phyloP scores from a whole-genome alignment of 2,888 invertebrate genomes.

The Phragmatobia fuliginosa region DNA sequence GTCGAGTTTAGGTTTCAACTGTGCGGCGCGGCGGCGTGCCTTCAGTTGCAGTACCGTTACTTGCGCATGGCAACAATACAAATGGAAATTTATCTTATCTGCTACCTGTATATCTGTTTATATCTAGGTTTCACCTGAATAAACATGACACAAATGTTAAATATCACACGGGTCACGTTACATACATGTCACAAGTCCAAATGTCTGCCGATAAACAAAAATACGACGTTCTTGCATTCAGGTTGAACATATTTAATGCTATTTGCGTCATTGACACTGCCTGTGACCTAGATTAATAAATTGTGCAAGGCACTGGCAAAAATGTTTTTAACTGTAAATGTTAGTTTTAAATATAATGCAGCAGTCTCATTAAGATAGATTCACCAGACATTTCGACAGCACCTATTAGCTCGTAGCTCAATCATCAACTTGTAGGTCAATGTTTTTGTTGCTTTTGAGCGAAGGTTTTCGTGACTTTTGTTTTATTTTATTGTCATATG shows the following conservation, averaged over 20 bases:
- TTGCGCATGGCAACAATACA: constrained; percentile 51
- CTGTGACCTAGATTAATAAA: constrained; percentile 40
- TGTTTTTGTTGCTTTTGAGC: constrained; percentile 62
- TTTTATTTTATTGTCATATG: constrained; percentile 39
- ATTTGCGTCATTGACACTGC: constrained; percentile 39
- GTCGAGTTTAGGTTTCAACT: constrained; percentile 30
- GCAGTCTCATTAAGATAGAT: constrained; percentile 32
- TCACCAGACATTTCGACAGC: constrained; percentile 38
- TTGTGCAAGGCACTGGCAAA: constrained; percentile 31
- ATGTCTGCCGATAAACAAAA: constrained; percentile 19
- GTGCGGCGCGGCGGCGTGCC: constrained; percentile 40
- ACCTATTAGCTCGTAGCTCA: constrained; percentile 35
- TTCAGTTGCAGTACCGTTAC: constrained; percentile 50
- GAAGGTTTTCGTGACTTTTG: constrained; percentile 63
- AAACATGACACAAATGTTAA: constrained; percentile 47
- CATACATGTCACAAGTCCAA: constrained; percentile 14
- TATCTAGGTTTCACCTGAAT: constrained; percentile 65
- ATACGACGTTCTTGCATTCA: constrained; percentile 20
- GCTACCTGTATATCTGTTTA: constrained; percentile 43
- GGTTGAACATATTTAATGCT: constrained; percentile 28
- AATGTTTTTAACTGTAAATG: constrained; percentile 14
- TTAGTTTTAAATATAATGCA: constrained; percentile 21
- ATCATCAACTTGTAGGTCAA: constrained; percentile 63
- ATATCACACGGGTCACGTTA: constrained; percentile 25
- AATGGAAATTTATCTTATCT: constrained; percentile 58